Base-by-base conservation (phyloP, 2,888 invertebrate genomes). In the Athalia circularis region DNA sequence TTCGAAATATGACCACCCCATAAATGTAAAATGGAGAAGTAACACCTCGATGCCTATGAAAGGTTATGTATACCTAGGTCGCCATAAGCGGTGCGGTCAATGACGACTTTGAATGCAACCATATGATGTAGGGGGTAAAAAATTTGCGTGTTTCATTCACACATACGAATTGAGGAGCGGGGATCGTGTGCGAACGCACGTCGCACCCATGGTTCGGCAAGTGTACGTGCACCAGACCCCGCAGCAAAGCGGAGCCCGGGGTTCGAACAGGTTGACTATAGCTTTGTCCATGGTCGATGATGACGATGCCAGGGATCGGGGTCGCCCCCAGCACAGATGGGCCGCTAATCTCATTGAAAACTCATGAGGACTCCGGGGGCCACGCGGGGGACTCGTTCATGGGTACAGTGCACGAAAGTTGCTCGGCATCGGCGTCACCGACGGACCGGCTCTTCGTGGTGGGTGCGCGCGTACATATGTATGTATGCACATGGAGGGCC, bases 321-420 rank as follows among this genome's bases (percentile, higher is more conserved):
- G 88, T 87, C 86, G 87, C 83, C 85, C 86, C 84, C 83, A 78
- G 89, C 89, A 90, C 90, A 90, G 90, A 90, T 90, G 90, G 89
- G 87, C 88, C 87, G 88, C 87, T 90, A 90, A 90, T 90, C 90
- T 90, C 89, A 90, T 90, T 90, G 89, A 89, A 90, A 90, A 90
- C 90, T 90, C 88, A 89, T 89, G 90, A 90, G 89, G 87, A 90
- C 90, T 89, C 88, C 84, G 83, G 84, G 81, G 77, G 74, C 76
- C 80, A 74, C 29, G 29, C n/a, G 75, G 79, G 81, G 81, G 80
- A 80, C 80, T 76, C 80, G 80, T 79, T 75, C 78, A 61, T 81
- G 82, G 79, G 72, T 29, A 29, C 29, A 29, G 29, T 79, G 74
- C 72, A 79, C 82, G 82, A 82, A 82, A 29, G 29, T 29, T 29